Evolutionary conservation across 2,888 invertebrate genomes (phyloP).

Genomic region (Palloptera scutellata): DNA sequence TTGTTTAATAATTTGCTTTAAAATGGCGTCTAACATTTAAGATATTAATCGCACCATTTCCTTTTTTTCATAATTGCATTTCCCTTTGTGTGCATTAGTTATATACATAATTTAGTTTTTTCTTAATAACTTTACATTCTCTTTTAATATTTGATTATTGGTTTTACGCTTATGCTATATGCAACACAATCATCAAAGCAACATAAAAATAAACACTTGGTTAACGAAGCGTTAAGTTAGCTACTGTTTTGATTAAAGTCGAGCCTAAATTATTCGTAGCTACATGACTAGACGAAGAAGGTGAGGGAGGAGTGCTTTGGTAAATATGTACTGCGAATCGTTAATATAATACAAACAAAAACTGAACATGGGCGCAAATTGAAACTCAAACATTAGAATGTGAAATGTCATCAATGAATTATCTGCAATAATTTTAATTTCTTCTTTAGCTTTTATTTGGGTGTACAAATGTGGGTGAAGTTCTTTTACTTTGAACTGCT

Average conservation of each 20-base stretch:
- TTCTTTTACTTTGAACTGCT: background rate
- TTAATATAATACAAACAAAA: too few relatives aligned
- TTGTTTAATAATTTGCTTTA: too few relatives aligned
- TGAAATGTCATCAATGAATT: too few relatives aligned
- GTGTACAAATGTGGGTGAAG: conserved; percentile 22
- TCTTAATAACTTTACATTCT: background rate
- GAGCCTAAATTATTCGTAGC: too few relatives aligned
- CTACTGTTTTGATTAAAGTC: conserved; percentile 8
- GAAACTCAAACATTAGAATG: background rate
- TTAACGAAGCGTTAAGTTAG: conserved; percentile 5
- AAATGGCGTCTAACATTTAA: too few relatives aligned
- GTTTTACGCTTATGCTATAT: conserved; percentile 5
- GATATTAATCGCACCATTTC: too few relatives aligned
- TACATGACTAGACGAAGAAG: too few relatives aligned
- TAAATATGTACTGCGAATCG: too few relatives aligned
- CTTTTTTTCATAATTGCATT: too few relatives aligned
- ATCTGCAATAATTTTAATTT: too few relatives aligned
- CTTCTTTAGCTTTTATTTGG: background rate
- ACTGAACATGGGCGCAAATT: conserved; percentile 15
- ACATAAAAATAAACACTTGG: conserved; percentile 2
- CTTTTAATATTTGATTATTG: conserved; percentile 1
- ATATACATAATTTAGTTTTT: too few relatives aligned
- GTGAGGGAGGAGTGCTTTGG: conserved; percentile 1
- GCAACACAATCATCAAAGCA: background rate
- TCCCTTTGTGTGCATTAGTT: too few relatives aligned